Evolutionary conservation across 2,797 vertebrate species (phyloP).

Genomic region (Apogon talboti): DNA sequence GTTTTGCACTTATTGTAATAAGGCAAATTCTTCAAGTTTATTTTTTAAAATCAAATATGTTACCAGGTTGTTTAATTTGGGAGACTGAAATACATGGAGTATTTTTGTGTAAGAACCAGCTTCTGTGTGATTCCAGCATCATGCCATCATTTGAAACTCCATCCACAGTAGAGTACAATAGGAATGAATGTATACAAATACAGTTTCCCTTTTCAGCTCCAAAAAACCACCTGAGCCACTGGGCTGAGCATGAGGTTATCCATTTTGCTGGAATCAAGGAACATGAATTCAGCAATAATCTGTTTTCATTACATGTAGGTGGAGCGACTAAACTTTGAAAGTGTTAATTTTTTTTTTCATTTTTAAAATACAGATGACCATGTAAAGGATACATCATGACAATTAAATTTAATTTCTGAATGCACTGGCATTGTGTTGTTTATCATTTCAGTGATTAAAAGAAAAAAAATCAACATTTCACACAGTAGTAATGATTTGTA

Average conservation of each 20-base stretch:
- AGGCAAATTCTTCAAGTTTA: slow-evolving; percentile 18
- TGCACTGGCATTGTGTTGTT: slow-evolving; percentile 59
- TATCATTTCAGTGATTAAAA: slow-evolving; percentile 25
- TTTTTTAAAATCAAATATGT: slow-evolving; percentile 22
- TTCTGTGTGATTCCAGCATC: slow-evolving; percentile 60
- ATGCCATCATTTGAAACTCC: slow-evolving; percentile 18
- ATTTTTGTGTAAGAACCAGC: slow-evolving; percentile 54
- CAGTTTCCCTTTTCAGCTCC: slow-evolving; percentile 58
- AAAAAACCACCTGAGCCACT: slow-evolving; percentile 53
- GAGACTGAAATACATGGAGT: slow-evolving; percentile 35
- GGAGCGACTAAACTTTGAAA: slow-evolving; percentile 56
- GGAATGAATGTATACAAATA: slow-evolving; percentile 50
- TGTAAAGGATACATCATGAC: slow-evolving; percentile 76
- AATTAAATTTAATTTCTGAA: slow-evolving; percentile 80
- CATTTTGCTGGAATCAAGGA: slow-evolving; percentile 77
- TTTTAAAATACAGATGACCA: slow-evolving; percentile 71
- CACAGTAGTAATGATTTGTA: no score
- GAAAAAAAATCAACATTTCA: background rate
- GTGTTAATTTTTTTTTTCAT: slow-evolving; percentile 42
- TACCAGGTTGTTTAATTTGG: slow-evolving; percentile 35
- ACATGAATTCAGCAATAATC: slow-evolving; percentile 82
- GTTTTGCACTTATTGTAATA: slow-evolving; percentile 58
- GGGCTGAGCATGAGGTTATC: slow-evolving; percentile 61
- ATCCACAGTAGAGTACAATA: slow-evolving; percentile 39
- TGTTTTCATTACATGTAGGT: slow-evolving; percentile 61